Percentiles rank a stretch among this genome's conserved stretches.
Conservation (phyloP, 2,888 invertebrate species). For the Sepioteuthis lessoniana region DNA sequence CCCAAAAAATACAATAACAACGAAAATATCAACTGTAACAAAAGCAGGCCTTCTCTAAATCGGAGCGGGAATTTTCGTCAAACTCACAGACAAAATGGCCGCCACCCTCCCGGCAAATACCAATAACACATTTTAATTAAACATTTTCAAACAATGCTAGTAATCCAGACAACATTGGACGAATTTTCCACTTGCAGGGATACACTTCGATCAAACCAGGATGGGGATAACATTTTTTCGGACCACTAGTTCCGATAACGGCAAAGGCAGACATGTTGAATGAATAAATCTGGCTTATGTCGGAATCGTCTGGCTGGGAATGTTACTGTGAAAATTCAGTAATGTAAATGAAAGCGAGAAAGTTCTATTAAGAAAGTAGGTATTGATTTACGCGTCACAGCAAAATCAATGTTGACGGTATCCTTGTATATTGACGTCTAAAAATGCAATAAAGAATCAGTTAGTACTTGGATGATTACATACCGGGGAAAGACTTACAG, state of each 20-base stretch:
- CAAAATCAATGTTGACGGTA: neutral
- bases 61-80: neutral
- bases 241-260: slow-evolving; percentile 8
- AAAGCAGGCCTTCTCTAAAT: neutral
- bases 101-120: neutral
- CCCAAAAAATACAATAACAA: neutral
- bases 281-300: neutral
- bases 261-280: neutral
- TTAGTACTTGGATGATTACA: neutral
- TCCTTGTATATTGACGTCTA: neutral
- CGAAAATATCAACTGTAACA: neutral
- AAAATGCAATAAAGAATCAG: neutral
- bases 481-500: neutral
- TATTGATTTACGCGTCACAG: neutral
- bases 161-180: slow-evolving; percentile 6
- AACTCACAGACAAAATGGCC: neutral
- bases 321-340: neutral
- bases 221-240: neutral
- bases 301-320: neutral
- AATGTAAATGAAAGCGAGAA: neutral
- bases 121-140: slow-evolving; percentile 33
- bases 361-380: neutral
- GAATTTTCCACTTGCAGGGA: slow-evolving; percentile 1
- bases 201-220: neutral
- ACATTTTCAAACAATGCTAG: neutral